Base-by-base conservation (phyloP, 2,888 invertebrate genomes). In the Keiferia lycopersicella region DNA sequence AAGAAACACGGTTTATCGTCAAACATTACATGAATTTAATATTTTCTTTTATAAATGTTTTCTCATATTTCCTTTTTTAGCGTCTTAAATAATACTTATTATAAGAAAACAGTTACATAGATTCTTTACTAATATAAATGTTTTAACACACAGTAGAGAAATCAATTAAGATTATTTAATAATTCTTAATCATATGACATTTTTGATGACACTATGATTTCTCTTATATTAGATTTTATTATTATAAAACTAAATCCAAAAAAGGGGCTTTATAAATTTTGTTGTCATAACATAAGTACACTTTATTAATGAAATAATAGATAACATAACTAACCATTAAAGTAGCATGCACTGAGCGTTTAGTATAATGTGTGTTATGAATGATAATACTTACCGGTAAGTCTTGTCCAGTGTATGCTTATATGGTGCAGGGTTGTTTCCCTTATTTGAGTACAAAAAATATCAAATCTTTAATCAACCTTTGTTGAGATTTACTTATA, bases 361-460 rank as follows among this genome's bases (percentile, higher is more conserved):
- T 12, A 14, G 10, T n/a, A n/a, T n/a, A n/a, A n/a, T 41, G 41
- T 41, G 41, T 41, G 14, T 41, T 41, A n/a, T n/a, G 12, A 14
- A 41, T 2, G 11, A 22, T 41, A 26, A 20, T 41, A 53, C 26
- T 38, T 22, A 53, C 1, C n/a, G n/a, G n/a, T n/a, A n/a, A 2
- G 7, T n/a, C 41, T 62, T 20, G 16, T 12, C 41, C 11, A 11
- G 14, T 56, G 41, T 45, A 30, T 22, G 30, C 14, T 7, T 45
- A 1, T 4, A 58, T 64, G 64, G 59, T 51, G 51, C 64, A 64
- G 64, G 64, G 64, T 63, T 39, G 41, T 34, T 63, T 63, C 61
- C 61, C 30, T 38, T 51, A 51, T 50, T 64, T 64, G 38, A 64
- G 64, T 64, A 64, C 64, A 64, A 64, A 64, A 34, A 61, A 38